phyloP scores from a whole-genome alignment of 2,797 vertebrate species.

The Poecilia gillii region DNA sequence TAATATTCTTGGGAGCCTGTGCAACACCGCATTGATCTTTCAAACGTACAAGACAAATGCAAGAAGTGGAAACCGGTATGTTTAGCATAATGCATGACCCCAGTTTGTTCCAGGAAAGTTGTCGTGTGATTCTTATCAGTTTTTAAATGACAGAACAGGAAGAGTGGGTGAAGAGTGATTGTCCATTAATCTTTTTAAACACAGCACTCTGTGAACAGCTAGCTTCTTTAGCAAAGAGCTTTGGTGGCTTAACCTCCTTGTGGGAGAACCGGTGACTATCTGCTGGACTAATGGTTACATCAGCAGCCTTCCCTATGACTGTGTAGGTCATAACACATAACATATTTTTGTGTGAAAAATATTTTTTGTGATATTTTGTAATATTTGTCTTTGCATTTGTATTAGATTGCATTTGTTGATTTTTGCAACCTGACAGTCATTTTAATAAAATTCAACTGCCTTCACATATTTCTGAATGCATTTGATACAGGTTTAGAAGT shows the following conservation, averaged over 20 bases:
- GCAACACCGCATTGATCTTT: conserved; percentile 23
- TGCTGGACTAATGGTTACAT: background rate
- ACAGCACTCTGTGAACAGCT: background rate
- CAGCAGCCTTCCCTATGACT: background rate
- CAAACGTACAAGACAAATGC: conserved; percentile 21
- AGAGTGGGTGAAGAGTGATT: background rate
- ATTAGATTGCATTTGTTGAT: background rate
- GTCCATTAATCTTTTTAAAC: background rate
- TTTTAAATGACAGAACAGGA: background rate
- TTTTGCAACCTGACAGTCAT: background rate
- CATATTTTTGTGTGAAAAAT: background rate
- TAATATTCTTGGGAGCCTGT: conserved; percentile 37
- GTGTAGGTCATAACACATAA: background rate
- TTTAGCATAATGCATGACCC: conserved; percentile 13
- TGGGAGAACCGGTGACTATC: background rate
- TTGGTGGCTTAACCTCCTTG: background rate
- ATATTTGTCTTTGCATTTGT: background rate
- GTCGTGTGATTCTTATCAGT: background rate
- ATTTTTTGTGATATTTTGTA: background rate
- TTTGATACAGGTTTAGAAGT: conserved; percentile 75
- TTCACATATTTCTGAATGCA: conserved; percentile 44
- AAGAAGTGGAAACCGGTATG: conserved; percentile 20
- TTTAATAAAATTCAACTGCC: background rate
- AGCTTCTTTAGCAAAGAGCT: background rate
- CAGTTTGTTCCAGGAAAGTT: background rate